Conservation (phyloP, 2,797 vertebrate genomes). For the Champsocephalus gunnari region DNA sequence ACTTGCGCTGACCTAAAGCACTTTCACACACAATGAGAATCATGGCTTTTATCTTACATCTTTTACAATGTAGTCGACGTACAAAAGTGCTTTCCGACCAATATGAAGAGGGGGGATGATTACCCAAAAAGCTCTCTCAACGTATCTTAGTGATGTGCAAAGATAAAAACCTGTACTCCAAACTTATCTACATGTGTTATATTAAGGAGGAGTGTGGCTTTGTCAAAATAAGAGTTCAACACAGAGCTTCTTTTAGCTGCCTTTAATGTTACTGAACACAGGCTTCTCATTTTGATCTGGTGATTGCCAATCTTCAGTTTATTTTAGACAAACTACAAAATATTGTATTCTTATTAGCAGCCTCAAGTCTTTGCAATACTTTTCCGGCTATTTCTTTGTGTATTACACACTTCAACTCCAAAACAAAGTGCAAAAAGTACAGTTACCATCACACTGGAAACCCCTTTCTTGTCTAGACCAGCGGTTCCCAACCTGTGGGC, state of each 20-base stretch:
- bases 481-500: too few species aligned
- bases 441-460: not conserved
- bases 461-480: not conserved
- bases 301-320: not conserved
- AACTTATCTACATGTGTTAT: too few species aligned
- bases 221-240: not conserved
- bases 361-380: not conserved
- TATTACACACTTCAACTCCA: not conserved
- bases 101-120: too few species aligned
- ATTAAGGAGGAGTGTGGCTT: too few species aligned
- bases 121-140: not conserved
- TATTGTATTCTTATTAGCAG: not conserved
- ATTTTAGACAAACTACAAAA: not conserved
- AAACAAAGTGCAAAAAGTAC: not conserved
- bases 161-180: too few species aligned
- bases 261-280: conserved; percentile 2
- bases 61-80: too few species aligned
- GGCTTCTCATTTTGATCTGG: not conserved
- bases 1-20: too few species aligned
- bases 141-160: not conserved
- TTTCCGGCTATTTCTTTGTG: not conserved
- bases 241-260: not conserved
- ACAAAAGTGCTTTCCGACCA: too few species aligned
- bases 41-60: too few species aligned
- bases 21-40: too few species aligned